Base-by-base conservation (phyloP, 2,888 invertebrate species). In the Drosophila ezoana region DNA sequence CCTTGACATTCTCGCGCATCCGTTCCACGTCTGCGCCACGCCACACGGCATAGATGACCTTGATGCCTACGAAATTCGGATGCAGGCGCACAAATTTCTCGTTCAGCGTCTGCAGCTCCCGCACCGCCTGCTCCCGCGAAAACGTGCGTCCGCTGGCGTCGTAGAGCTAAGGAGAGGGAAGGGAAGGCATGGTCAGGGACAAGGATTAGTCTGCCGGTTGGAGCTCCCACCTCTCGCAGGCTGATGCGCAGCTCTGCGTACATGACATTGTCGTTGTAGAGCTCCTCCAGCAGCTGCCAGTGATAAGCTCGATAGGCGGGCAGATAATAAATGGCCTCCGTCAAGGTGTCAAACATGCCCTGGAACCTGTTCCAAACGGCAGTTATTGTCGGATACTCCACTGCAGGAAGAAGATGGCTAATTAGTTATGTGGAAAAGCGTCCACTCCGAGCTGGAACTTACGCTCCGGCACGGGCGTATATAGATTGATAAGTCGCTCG, bases 261-360 rank as follows among this genome's bases (percentile, higher is more conserved):
- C 89, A 94, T 92, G 0, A 95, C 92, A 72, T 95, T 95, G 80
- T 95, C 95, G 0, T 93, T 92, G 70, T 93, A 93, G 37, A 94
- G 87, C 81, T 95, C 94, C 52, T 93, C 89, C 4, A 95, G 91
- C 40, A 93, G 90, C 68, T 93, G 93, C 80, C 93, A 93, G 66
- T 94, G 93, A 79, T 94, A 94, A 13, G 93, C 93, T 58, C 93
- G 93, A 82, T 93, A 94, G 0, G 94, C 93, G 0, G 94, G 94
- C 64, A 92, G 90, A 62, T 94, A 94, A 13, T 90, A 90, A 3
- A 94, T 76, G 44, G 94, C 85, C 53, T 93, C 93, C 0, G 85
- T 89, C 1, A 93, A 69, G 0, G 93, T 93, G 0, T 65, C 65
- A 61, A 95, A 94, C 64, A 93, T 93, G 37, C 90, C 89, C 61